Base-by-base conservation (phyloP, 1,140 invertebrate genomes). In the Musca domestica region DNA sequence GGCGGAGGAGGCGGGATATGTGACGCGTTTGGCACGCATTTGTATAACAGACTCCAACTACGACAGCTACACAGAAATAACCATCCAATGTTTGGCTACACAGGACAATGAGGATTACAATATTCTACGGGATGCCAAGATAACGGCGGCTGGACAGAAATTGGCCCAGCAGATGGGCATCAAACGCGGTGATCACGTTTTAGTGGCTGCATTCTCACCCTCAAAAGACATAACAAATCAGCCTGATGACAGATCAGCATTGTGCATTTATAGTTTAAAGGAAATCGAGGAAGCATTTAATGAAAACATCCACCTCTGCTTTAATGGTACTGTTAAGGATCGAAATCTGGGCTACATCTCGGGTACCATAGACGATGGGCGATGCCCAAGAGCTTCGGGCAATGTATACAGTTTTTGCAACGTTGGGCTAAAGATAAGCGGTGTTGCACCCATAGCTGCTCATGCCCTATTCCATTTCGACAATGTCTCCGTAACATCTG, bases 291-390 rank as follows among this genome's bases (percentile, higher is more conserved):
- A 89, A 64, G 93, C 93, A 75, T 98, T 99, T 82, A 95, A 94
- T 74, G 92, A 96, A 82, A 98, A 98, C 83, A 96, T 98, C 74
- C 93, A 96, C 79, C 93, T 95, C 89, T 99, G 96, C 83, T 98
- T 98, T 80, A 95, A 97, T 83, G 95, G 94, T 22, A 95, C 92
- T 72, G 91, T 91, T 66, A 93, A 92, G 72, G 92, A 94, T 76
- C 85, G 95, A 52, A 95, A 95, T 76, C 93, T 97, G 89, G 93
- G 92, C 19, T 96, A 96, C 79, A 92, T 97, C 74, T 96, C 94
- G 67, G 95, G 95, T 4, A 90, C 92, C 73, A 94, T 95, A 73
- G 88, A 91, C 72, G 92, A 94, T 82, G 93, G 94, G 15, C 91
- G 94, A 77, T 97, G 95, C 85, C 94, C 93, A 5, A 92, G 93